A percentile compares a stretch with the other conserved stretches of the same genome.
phyloP scores from a whole-genome alignment of 2,888 invertebrate genomes.

The Gari tellinella region DNA sequence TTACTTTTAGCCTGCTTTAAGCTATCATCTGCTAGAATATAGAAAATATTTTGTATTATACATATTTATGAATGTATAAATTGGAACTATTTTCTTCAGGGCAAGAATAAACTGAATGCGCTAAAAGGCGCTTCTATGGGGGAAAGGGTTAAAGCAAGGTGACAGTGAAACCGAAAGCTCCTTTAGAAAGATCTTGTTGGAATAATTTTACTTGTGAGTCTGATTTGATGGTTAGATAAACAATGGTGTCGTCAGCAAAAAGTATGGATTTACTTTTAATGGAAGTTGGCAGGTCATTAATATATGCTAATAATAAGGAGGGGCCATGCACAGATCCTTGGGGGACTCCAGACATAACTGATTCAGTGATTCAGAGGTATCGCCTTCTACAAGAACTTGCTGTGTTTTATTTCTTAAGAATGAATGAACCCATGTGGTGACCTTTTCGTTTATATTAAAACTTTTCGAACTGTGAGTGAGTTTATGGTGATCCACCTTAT shows the following conservation, averaged over 20 bases:
- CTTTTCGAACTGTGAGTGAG: slow-evolving; percentile 11
- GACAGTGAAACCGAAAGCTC: too few species aligned
- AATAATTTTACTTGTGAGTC: neutral
- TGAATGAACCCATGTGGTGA: slow-evolving; percentile 6
- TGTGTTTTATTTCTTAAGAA: slow-evolving; percentile 15
- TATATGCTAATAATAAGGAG: slow-evolving; percentile 23
- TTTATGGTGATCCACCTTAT: slow-evolving; percentile 20
- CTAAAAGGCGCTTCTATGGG: too few species aligned
- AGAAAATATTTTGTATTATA: too few species aligned
- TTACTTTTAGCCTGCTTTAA: too few species aligned
- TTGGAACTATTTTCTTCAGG: too few species aligned
- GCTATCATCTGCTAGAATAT: too few species aligned
- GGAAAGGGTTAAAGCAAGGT: too few species aligned
- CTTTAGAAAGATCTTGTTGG: slow-evolving; percentile 26
- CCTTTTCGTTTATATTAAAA: neutral
- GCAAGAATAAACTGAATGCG: too few species aligned
- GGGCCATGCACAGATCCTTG: slow-evolving; percentile 27
- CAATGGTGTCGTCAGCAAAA: slow-evolving; percentile 44
- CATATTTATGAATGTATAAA: too few species aligned
- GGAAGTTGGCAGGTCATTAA: slow-evolving; percentile 28
- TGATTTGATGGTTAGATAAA: slow-evolving; percentile 15
- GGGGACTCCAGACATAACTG: slow-evolving; percentile 20
- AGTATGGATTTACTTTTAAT: slow-evolving; percentile 11
- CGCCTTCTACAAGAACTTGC: slow-evolving; percentile 19
- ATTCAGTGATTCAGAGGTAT: neutral